Conservation (phyloP, 2,797 vertebrate species). For the Atherinosoma microstoma region DNA sequence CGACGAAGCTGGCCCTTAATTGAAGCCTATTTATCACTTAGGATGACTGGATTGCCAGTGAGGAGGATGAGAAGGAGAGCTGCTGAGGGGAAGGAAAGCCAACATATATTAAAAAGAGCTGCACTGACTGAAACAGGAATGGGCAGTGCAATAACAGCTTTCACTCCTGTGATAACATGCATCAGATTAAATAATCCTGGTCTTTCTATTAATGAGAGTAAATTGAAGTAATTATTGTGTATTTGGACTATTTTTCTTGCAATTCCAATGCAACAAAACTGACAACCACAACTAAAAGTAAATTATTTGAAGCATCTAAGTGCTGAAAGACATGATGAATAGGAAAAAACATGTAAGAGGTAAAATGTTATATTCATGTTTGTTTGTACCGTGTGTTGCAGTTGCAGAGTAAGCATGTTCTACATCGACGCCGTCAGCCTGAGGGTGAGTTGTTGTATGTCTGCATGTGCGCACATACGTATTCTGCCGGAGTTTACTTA, state of each 20-base stretch:
- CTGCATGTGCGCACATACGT: conserved; percentile 31
- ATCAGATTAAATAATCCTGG: neutral
- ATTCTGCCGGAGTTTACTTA: conserved; percentile 50
- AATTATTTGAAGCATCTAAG: neutral
- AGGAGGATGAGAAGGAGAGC: conserved; percentile 33
- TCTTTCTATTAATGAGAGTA: conserved; percentile 12
- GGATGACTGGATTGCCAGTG: conserved; percentile 48
- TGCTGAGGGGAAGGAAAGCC: conserved; percentile 33
- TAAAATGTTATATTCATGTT: conserved; percentile 3
- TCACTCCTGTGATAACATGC: conserved; percentile 6
- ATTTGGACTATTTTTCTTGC: neutral
- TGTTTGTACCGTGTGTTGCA: conserved; percentile 7
- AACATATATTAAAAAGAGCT: conserved; percentile 11
- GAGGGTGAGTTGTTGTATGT: conserved; percentile 27
- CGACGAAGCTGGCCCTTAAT: conserved; percentile 73
- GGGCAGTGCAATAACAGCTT: conserved; percentile 9
- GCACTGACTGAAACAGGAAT: conserved; percentile 6
- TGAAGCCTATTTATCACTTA: conserved; percentile 76
- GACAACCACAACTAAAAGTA: neutral
- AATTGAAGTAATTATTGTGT: neutral
- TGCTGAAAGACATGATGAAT: neutral
- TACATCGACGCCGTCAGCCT: conserved; percentile 10
- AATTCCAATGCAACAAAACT: neutral
- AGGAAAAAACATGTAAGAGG: neutral
- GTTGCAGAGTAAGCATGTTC: conserved; percentile 16